Conservation (phyloP, 2,888 invertebrate species). For the Orthonychiurus folsomi region DNA sequence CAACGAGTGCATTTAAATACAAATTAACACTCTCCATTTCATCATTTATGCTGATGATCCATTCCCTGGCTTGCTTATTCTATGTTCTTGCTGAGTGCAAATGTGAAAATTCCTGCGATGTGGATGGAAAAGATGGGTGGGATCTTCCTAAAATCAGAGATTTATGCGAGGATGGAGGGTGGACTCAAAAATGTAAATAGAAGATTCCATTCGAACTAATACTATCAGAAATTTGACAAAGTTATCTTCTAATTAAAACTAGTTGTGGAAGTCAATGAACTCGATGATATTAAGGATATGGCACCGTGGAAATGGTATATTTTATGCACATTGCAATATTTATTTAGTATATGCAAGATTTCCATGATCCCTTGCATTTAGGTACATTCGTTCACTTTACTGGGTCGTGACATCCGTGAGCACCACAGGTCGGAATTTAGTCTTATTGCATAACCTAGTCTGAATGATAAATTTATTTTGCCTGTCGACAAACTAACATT, state of each 20-base stretch:
- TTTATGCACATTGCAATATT: too few species aligned
- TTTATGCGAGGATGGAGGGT: neutral
- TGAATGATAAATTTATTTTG: conserved; percentile 17
- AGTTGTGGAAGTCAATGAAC: neutral
- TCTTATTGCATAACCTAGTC: neutral
- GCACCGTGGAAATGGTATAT: neutral
- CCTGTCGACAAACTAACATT: conserved; percentile 8
- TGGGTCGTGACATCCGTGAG: neutral
- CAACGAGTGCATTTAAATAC: conserved; percentile 28
- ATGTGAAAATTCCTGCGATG: neutral
- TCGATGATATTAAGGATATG: neutral
- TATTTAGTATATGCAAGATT: too few species aligned
- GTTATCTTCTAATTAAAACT: neutral
- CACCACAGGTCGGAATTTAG: neutral
- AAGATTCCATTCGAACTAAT: neutral
- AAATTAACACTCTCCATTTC: conserved; percentile 31
- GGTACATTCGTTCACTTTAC: conserved; percentile 1
- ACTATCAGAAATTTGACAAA: neutral
- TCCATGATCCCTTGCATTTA: too few species aligned
- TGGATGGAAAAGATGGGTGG: neutral
- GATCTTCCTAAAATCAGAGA: neutral
- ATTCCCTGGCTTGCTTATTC: conserved; percentile 33
- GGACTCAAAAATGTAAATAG: neutral
- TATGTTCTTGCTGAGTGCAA: conserved; percentile 24
- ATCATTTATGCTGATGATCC: conserved; percentile 32